Percentiles rank a stretch among this genome's conserved stretches.
These are phyloP conservation scores for Corvus hawaiiensis DNA, from an alignment of 2,113 vertebrate genomes.

Conservation along the genomic window DNA sequence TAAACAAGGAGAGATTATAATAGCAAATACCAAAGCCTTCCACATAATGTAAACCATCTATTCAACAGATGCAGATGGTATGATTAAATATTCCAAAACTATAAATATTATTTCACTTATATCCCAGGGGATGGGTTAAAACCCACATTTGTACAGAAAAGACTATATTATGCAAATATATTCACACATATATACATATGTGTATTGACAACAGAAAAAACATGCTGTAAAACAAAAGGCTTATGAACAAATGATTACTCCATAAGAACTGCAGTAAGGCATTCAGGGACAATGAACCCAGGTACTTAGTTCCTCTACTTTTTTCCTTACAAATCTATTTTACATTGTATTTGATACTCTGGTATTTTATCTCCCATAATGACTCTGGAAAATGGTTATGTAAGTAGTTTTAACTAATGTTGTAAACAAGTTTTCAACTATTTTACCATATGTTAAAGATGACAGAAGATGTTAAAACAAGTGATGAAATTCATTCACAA, in stretches of 20 bases:
- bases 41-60: not conserved
- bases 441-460: slow-evolving; percentile 21
- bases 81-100: not conserved
- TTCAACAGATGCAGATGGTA: not conserved
- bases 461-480: slow-evolving; percentile 8
- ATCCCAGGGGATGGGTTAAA: not conserved
- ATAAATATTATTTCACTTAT: not conserved
- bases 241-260: not conserved
- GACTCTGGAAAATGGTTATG: not conserved
- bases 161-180: not conserved
- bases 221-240: not conserved
- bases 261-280: not conserved
- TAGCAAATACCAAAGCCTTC: not conserved
- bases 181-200: not conserved
- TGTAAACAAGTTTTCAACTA: not conserved
- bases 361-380: not conserved
- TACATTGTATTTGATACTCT: not conserved
- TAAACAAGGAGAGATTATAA: not conserved
- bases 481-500: slow-evolving; percentile 12
- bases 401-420: not conserved
- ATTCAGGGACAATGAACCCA: not conserved
- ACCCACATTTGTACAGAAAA: not conserved
- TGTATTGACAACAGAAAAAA: not conserved
- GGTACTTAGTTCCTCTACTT: not conserved
- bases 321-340: not conserved